Evolutionary conservation across 2,888 invertebrate genomes (phyloP), one percentile per base, ranked within the genome.

Genomic region (Pammene aurita): DNA sequence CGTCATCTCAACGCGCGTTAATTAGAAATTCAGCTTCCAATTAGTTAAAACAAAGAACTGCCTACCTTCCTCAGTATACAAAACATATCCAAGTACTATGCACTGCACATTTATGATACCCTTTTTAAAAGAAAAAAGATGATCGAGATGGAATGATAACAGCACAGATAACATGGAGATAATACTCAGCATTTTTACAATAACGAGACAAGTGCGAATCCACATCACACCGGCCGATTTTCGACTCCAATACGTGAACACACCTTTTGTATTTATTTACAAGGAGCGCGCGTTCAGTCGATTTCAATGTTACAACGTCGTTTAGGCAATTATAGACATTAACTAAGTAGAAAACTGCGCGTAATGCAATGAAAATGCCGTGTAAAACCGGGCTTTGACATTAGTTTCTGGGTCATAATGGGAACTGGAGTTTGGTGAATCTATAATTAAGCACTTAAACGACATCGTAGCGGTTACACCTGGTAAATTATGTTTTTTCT

Each of bases 321-420:
- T 57, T 67, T 35, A 64, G 34, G 44, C 46, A 34, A 67, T 66
- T 67, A 74, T 73, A 72, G 38, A 67, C 56, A 72, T 62, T 66
- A 75, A 74, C 75, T 76, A 71, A 60, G 73, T 74, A 70, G 73
- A 76, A 80, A 82, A 80, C 76, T 81, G 78, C 78, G 79, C 80
- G 81, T 78, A 84, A 79, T 80, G 75, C 72, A 73, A 78, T 78
- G 75, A 80, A 85, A 89, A 86, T 82, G 79, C 77, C 81, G 77
- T 80, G 80, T 85, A 84, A 89, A 92, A 91, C 90, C 88, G 88
- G 88, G 89, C 81, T 86, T 85, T 92, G 92, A 91, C 90, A 89
- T 87, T 86, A 85, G 83, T 84, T 89, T 88, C 82, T 87, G 87
- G 89, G 89, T 90, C 90, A 89, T 84, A 86, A 82, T 83, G 85